Conservation (phyloP, 2,113 vertebrate species). For the Mormyrus lacerda region DNA sequence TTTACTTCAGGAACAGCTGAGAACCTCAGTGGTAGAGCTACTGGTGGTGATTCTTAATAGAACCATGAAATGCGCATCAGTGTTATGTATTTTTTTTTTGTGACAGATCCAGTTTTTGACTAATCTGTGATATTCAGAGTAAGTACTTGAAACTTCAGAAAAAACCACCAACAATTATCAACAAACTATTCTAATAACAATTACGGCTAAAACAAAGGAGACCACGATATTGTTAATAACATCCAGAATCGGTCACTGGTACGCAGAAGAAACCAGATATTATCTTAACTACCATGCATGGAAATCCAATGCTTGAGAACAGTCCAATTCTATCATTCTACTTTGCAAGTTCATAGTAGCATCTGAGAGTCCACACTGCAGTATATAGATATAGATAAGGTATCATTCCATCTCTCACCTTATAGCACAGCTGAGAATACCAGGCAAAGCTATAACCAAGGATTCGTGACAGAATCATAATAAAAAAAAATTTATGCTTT, state of each 20-base stretch:
- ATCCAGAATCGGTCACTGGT: conserved; percentile 38
- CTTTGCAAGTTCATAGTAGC: conserved; percentile 14
- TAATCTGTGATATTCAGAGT: neutral
- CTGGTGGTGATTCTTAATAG: conserved; percentile 13
- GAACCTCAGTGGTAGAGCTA: conserved; percentile 24
- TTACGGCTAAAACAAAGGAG: conserved; percentile 21
- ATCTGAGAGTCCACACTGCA: conserved; percentile 34
- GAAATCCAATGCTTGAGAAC: conserved; percentile 4
- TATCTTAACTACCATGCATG: conserved; percentile 53
- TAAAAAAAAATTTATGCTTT: neutral
- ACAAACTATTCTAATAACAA: neutral
- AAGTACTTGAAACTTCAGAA: neutral
- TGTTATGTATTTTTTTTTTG: conserved; percentile 6
- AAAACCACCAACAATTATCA: neutral
- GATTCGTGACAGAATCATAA: neutral
- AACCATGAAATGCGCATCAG: conserved; percentile 3
- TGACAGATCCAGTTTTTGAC: neutral
- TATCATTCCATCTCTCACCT: conserved; percentile 50
- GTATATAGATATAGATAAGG: conserved; percentile 25
- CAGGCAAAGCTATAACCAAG: neutral
- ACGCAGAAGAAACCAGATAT: conserved; percentile 37
- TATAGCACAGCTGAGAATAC: conserved; percentile 50
- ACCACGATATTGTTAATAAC: conserved; percentile 42
- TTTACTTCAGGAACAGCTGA: conserved; percentile 18
- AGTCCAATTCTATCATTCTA: conserved; percentile 37